A percentile compares a stretch with the other conserved stretches of the same genome.
These are phyloP conservation scores for Tachycineta bicolor DNA, from an alignment of 2,113 vertebrate species.

Conservation along the genomic window DNA sequence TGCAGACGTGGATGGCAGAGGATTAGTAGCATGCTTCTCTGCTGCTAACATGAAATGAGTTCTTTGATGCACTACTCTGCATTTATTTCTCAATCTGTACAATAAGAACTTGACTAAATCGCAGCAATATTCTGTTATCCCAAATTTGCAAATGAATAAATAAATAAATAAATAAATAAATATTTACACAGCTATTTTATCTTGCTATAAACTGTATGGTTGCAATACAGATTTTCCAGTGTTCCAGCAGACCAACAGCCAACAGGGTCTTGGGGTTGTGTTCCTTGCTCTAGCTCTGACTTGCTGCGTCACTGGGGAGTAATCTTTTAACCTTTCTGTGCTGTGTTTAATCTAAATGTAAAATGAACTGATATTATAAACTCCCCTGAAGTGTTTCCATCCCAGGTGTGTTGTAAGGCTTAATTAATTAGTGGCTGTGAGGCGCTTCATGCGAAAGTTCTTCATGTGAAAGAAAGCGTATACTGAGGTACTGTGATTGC, in stretches of 20 bases:
- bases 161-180: neutral
- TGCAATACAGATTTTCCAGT: neutral
- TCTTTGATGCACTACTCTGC: neutral
- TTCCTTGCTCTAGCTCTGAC: neutral
- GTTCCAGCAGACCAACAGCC: neutral
- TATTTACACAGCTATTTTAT: neutral
- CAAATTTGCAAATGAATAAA: neutral
- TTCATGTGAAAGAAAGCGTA: neutral
- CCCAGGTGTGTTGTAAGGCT: constrained; percentile 28
- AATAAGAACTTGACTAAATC: neutral
- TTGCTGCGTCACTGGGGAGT: neutral
- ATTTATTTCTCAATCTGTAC: neutral
- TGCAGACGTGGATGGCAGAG: neutral
- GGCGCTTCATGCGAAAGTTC: neutral
- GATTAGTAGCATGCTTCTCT: neutral
- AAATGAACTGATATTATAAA: constrained; percentile 34
- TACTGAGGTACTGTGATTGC: neutral
- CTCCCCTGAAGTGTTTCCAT: neutral
- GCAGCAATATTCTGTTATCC: neutral
- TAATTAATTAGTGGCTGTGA: constrained; percentile 32
- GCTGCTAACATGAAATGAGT: neutral
- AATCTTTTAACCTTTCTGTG: constrained; percentile 12
- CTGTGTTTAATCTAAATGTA: neutral
- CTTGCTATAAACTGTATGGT: neutral
- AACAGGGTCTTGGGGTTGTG: neutral